Evolutionary conservation across 2,888 invertebrate species (phyloP), one percentile per base, ranked within the genome.

Genomic region (Caprella mutica): DNA sequence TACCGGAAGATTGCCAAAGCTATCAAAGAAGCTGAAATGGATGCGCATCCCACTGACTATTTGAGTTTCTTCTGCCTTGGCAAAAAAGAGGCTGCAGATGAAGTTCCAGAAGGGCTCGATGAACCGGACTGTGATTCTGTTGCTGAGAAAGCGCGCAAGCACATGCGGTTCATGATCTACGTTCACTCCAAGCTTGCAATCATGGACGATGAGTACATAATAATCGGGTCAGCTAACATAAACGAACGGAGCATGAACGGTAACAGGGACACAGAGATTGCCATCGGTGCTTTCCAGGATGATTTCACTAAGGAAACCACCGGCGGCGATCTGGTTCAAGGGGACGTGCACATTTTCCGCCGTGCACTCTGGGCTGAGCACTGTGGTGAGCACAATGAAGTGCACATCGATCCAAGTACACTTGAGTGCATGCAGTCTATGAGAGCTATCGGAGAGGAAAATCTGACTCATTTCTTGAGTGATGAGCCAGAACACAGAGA

Each of bases 341-440:
- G 66, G n/a, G 57, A 55, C 14, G 55, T 66, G 19, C 56, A 61
- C 23, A 58, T 56, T 5, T 66, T 63, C 56, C 59, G 66, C 9
- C 50, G 58, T 5, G 61, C 66, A 6, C 51, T 66, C n/a, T 66
- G 66, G 66, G 59, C 66, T 6, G 66, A 65, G n/a, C 66, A 66
- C 42, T 58, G 61, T 12, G 66, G 66, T 17, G 40, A 39, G 4
- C 57, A 58, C 33, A 46, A 55, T 46, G 59, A 60, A 26, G 63
- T 55, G 12, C 63, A 64, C 38, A 29, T 53, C 12, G 46, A 43
- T 12, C 65, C 66, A 27, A 30, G 48, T 9, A 48, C 56, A 12
- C 29, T 44, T 12, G 60, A 61, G 17, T 66, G 66, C 26, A 58
- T 66, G 61, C 40, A 38, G 21, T 53, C 55, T 24, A 55, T 65